Percentiles rank a stretch among this genome's conserved stretches.
These are phyloP conservation scores for Drosophila algonquin DNA, from an alignment of 2,888 invertebrate species.

Conservation along the genomic window DNA sequence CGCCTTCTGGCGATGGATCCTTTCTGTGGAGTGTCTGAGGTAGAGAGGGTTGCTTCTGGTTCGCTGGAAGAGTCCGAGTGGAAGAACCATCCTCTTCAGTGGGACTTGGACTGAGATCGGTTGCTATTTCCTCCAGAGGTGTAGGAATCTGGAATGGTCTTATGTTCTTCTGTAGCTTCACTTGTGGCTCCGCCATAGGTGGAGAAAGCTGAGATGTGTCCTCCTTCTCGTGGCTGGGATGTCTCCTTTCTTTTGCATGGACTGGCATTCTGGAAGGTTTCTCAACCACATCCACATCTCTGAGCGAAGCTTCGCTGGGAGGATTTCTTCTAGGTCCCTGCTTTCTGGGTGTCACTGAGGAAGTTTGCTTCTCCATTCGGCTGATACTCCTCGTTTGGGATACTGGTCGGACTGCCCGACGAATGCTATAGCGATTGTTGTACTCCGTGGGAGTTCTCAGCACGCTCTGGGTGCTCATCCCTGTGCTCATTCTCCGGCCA, in stretches of 20 bases:
- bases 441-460: conserved; percentile 22
- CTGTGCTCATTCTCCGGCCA: conserved; percentile 32
- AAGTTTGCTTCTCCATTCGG: background rate
- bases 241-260: background rate
- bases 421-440: conserved; percentile 9
- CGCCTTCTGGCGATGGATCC: background rate
- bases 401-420: conserved; percentile 13
- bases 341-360: background rate
- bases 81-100: background rate
- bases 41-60: conserved; percentile 6
- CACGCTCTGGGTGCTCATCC: conserved; percentile 11
- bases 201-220: background rate
- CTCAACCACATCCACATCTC: background rate
- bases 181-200: background rate
- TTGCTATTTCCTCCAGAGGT: background rate
- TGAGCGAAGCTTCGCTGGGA: background rate
- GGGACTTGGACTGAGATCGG: background rate
- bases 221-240: background rate
- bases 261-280: background rate
- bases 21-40: background rate
- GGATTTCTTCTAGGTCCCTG: background rate
- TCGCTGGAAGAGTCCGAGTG: background rate
- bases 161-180: background rate
- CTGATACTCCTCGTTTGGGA: conserved; percentile 1
- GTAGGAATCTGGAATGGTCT: background rate